Evolutionary conservation across 2,888 invertebrate species (phyloP).

Genomic region (Dinocampus coccinellae): DNA sequence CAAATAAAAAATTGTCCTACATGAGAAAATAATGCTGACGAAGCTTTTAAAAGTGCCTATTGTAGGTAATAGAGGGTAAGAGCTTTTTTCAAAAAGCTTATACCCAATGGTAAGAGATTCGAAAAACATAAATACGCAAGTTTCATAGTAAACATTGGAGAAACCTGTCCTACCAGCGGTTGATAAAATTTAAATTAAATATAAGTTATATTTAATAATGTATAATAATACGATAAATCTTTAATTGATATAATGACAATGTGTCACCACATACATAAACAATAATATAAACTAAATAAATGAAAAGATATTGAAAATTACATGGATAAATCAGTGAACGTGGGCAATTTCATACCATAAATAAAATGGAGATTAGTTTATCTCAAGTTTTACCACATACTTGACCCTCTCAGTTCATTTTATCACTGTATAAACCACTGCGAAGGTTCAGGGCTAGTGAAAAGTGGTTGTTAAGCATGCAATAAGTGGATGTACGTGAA

Average conservation of each 20-base stretch:
- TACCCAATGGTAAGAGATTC: no score
- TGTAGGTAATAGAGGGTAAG: slow-evolving; percentile 3
- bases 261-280: no score
- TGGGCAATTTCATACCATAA: no score
- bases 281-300: neutral
- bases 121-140: neutral
- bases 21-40: neutral
- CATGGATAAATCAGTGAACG: no score
- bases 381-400: no score
- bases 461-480: slow-evolving; percentile 54
- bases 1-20: neutral
- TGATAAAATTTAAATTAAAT: neutral
- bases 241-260: no score
- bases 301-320: neutral
- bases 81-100: no score
- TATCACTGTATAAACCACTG: neutral
- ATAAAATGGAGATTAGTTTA: no score
- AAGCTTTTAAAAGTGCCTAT: neutral
- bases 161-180: neutral
- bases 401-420: neutral
- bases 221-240: no score
- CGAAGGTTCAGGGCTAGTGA: slow-evolving; percentile 45
- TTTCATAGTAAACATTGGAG: neutral
- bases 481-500: slow-evolving; percentile 55
- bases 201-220: neutral